Evolutionary conservation across 1,140 invertebrate genomes (phyloP), one percentile per base, ranked within the genome.

Genomic region (Venustaconcha ellipsiformis): DNA sequence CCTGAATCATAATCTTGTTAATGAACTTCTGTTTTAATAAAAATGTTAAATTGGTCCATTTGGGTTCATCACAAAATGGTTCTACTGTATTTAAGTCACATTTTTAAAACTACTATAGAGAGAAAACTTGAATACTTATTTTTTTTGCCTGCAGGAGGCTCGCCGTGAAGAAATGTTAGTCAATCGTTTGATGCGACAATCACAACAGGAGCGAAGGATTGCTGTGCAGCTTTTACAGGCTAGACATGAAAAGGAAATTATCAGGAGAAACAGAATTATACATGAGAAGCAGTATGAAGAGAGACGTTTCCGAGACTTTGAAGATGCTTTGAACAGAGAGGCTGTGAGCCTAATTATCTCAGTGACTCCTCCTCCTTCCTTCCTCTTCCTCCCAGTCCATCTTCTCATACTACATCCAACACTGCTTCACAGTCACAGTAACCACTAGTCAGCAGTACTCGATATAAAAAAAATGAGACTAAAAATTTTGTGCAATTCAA

Each of bases 141-240:
- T 56, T 70, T 30, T 30, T 30, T 30, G 2, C 14, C n/a, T 71
- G 56, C 58, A 90, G 89, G 88, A 89, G 69, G 84, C 85, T 12
- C 74, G 83, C 48, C 66, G 88, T 58, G 89, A 90, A 74, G 88
- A 90, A 70, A 87, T 89, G 82, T 78, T 91, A 64, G 88, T 90
- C 13, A 90, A 87, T 68, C 76, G 87, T 14, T 76, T 90, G 69
- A 88, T 90, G 84, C 78, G 89, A 70, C 90, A 91, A 74, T 89
- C 89, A 6, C 88, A 90, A 70, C 88, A 89, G 69, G 90, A 91
- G 71, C 72, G 89, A 30, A 80, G 89, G 62, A 89, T 91, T 67
- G 89, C 88, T 57, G 89, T 89, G 56, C 89, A 91, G 82, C 78
- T 91, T 58, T 80, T 91, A 20, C 89, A 91, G 74, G 76, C 87